Base-by-base conservation (phyloP, 2,888 invertebrate species). In the Athalia rosae region DNA sequence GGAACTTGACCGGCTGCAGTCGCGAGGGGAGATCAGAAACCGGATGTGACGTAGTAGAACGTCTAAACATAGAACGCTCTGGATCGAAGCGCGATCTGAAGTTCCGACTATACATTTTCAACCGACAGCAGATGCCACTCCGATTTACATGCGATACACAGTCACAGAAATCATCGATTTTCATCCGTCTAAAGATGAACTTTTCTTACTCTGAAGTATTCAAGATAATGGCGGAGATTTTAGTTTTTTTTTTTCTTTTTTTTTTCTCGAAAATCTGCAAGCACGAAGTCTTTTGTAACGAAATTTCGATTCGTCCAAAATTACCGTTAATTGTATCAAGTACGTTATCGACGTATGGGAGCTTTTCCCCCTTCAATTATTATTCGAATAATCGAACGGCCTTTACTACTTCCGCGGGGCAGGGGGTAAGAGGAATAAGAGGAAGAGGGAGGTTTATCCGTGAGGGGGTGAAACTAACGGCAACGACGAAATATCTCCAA, bases 31-130 rank as follows among this genome's bases (percentile, higher is more conserved):
- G 74, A 80, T 80, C 80, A 82, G 78, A 82, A 82, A 85, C 86
- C 87, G 87, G 87, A 87, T 85, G 85, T 87, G 87, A 87, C 87
- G 87, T 84, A 80, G 83, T 78, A 45, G 81, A 28, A 28, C 28
- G 78, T 79, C 87, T 87, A 87, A 87, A 87, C 86, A 87, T 87
- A 87, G 86, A 87, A 83, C 81, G 74, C 82, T 2, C 28, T 79
- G 81, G 82, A 67, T 69, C 71, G 61, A 50, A 69, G 64, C 13
- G 78, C 71, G 43, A 58, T 50, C 11, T 7, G 13, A 50, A 41
- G 58, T 45, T 13, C 13, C 71, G 58, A 53, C 43, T 53, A 4
- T 45, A 9, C n/a, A 28, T 1, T 28, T 28, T 28, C 28, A 28
- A 28, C 28, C 28, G 28, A 28, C 28, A 28, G 28, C 28, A 28